These are phyloP conservation scores for Sarcophaga variegata DNA, from an alignment of 2,888 invertebrate genomes.

Conservation along the genomic window DNA sequence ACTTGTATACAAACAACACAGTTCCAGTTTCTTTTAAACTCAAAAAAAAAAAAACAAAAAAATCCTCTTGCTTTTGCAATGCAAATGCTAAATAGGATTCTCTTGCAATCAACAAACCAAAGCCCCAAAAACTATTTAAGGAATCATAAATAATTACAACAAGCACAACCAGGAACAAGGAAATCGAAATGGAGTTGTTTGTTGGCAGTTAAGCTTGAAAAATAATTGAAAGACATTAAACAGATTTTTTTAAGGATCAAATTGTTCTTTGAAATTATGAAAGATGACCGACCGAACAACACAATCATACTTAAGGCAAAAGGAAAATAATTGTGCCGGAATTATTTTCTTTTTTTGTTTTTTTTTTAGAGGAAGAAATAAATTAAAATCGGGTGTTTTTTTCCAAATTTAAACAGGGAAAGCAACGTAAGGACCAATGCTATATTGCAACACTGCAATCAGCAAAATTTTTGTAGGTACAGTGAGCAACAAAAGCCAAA, in stretches of 20 bases:
- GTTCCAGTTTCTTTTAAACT: slow-evolving; percentile 20
- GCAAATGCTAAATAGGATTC: slow-evolving; percentile 24
- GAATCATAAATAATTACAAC: neutral
- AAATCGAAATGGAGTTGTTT: neutral
- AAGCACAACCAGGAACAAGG: neutral
- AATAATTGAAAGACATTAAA: neutral
- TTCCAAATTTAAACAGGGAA: too few relatives aligned
- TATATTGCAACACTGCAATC: too few relatives aligned
- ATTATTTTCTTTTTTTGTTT: too few relatives aligned
- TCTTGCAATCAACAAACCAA: neutral
- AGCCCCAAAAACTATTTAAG: neutral
- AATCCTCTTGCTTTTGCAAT: neutral
- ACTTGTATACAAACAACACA: slow-evolving; percentile 26
- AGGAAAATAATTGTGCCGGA: neutral
- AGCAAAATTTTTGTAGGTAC: too few relatives aligned
- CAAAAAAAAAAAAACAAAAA: too few relatives aligned
- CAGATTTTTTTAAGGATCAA: neutral
- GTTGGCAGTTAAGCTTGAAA: neutral
- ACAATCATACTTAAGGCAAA: neutral
- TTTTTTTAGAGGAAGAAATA: too few relatives aligned
- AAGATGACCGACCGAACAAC: neutral
- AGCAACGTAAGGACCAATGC: too few relatives aligned
- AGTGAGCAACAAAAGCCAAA: too few relatives aligned
- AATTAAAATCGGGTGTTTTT: too few relatives aligned
- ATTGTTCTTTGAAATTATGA: neutral